Conservation (phyloP, 2,797 vertebrate genomes). For the Nannoperca australis region DNA sequence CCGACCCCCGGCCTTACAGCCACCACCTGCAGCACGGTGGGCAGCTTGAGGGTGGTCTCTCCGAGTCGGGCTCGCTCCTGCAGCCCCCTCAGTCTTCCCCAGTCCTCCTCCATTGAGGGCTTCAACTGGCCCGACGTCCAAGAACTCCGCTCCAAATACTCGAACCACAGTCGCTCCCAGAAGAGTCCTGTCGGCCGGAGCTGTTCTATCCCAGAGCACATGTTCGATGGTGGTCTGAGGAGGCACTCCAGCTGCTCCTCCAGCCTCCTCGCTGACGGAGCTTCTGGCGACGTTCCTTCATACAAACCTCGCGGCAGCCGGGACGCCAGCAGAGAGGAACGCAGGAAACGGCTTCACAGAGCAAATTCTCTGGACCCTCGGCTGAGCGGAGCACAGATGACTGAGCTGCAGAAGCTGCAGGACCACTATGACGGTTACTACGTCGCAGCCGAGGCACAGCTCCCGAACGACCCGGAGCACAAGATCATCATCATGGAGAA, state of each 20-base stretch:
- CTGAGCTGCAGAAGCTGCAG: constrained; percentile 61
- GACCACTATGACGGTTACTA: constrained; percentile 57
- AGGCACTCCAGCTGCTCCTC: constrained; percentile 67
- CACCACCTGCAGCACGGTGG: constrained; percentile 9
- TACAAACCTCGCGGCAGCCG: neutral
- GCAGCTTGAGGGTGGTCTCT: constrained; percentile 33
- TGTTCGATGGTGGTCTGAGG: constrained; percentile 59
- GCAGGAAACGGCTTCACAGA: constrained; percentile 51
- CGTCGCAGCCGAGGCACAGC: constrained; percentile 75
- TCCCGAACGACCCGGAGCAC: constrained; percentile 71
- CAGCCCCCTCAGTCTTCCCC: constrained; percentile 74
- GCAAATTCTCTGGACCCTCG: constrained; percentile 66
- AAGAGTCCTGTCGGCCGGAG: constrained; percentile 67
- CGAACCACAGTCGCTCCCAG: constrained; percentile 21
- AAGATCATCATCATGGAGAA: constrained; percentile 88
- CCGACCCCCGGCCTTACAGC: neutral
- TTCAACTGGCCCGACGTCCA: constrained; percentile 93
- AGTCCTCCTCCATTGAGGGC: constrained; percentile 78
- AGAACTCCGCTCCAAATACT: constrained; percentile 89
- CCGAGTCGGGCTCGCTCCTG: constrained; percentile 5
- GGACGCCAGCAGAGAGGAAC: constrained; percentile 14
- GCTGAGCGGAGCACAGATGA: constrained; percentile 26
- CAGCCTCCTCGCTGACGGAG: neutral
- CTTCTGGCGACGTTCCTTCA: neutral
- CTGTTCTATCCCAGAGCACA: constrained; percentile 80